A percentile compares a stretch with the other conserved stretches of the same genome.
These are phyloP conservation scores for Mohoua ochrocephala DNA, from an alignment of 2,113 vertebrate genomes.

Conservation along the genomic window DNA sequence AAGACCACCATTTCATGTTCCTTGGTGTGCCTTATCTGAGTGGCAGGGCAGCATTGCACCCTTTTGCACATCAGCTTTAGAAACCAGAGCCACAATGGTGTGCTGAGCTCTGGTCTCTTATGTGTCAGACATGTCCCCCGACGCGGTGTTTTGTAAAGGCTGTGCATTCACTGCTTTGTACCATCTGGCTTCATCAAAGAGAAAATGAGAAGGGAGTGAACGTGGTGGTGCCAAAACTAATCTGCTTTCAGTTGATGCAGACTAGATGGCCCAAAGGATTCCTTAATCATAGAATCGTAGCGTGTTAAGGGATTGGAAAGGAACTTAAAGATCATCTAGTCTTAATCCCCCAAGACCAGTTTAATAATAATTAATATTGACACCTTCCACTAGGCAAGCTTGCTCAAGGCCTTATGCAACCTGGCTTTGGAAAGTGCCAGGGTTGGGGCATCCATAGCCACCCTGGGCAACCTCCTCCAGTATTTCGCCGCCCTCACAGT, in stretches of 20 bases:
- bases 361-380: background rate
- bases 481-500: background rate
- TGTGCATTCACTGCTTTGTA: background rate
- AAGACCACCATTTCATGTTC: background rate
- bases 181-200: background rate
- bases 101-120: background rate
- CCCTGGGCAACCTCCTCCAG: background rate
- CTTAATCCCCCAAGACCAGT: background rate
- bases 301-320: background rate
- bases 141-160: background rate
- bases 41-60: background rate
- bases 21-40: background rate
- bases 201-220: background rate
- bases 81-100: background rate
- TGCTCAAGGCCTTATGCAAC: background rate
- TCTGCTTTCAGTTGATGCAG: background rate
- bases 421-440: background rate
- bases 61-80: background rate
- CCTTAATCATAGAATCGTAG: background rate
- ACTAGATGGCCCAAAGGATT: background rate
- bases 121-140: background rate
- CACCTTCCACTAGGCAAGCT: background rate
- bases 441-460: fast-evolving
- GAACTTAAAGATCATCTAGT: background rate
- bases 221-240: background rate